Conservation (phyloP, 1,140 invertebrate species). For the Eurosta solidaginis region DNA sequence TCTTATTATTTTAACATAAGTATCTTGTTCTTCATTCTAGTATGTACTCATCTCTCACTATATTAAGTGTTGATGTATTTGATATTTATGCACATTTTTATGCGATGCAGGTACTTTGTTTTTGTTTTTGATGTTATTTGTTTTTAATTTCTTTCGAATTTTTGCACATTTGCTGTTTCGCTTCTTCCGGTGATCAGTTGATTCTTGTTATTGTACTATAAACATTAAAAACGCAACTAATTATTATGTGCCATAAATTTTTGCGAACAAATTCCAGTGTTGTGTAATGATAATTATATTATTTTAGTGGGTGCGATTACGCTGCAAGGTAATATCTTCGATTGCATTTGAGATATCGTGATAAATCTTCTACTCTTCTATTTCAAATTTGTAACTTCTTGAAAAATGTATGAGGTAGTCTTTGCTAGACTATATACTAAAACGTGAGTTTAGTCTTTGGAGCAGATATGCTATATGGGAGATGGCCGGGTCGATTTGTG, state of each 20-base stretch:
- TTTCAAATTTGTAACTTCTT: too few relatives aligned
- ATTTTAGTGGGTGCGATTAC: too few relatives aligned
- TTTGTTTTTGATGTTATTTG: neutral
- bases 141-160: neutral
- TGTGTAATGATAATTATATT: neutral
- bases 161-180: neutral
- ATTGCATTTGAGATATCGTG: too few relatives aligned
- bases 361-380: too few relatives aligned
- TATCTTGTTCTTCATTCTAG: neutral
- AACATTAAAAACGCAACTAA: constrained; percentile 10
- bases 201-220: neutral
- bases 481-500: too few relatives aligned
- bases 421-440: too few relatives aligned
- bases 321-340: too few relatives aligned
- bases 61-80: neutral
- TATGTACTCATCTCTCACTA: neutral
- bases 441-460: too few relatives aligned
- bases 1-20: neutral
- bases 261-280: neutral
- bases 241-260: constrained; percentile 1
- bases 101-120: too few relatives aligned
- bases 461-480: too few relatives aligned
- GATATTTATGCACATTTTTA: constrained; percentile 1
- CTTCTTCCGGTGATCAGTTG: neutral
- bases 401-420: too few relatives aligned